Conservation (phyloP, 2,888 invertebrate species). For the Orthosia gothica region DNA sequence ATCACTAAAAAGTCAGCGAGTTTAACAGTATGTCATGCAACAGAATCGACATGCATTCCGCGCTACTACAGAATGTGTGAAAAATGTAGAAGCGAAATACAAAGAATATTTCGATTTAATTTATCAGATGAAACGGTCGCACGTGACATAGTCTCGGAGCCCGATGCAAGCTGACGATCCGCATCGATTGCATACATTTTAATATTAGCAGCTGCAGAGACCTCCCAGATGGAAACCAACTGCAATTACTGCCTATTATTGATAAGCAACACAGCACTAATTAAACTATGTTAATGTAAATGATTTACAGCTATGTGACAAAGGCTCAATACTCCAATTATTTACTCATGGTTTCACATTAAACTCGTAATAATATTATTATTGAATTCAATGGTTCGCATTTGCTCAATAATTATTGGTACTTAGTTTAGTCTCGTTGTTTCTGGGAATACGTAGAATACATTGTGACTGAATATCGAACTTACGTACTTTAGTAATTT, state of each 20-base stretch:
- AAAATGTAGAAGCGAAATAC: slow-evolving; percentile 67
- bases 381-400: slow-evolving; percentile 32
- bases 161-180: slow-evolving; percentile 78
- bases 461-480: neutral
- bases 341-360: slow-evolving; percentile 22
- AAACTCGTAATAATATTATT: slow-evolving; percentile 11
- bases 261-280: slow-evolving; percentile 78
- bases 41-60: slow-evolving; percentile 21
- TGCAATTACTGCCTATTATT: slow-evolving; percentile 80
- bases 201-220: slow-evolving; percentile 73
- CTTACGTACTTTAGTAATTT: neutral
- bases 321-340: slow-evolving; percentile 37
- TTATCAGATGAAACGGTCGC: slow-evolving; percentile 75
- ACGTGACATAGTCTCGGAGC: slow-evolving; percentile 75
- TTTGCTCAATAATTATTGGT: slow-evolving; percentile 1
- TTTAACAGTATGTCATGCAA: slow-evolving; percentile 28
- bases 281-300: slow-evolving; percentile 74
- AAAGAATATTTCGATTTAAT: slow-evolving; percentile 69
- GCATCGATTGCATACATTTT: slow-evolving; percentile 85
- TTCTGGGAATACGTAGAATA: neutral
- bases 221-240: slow-evolving; percentile 65
- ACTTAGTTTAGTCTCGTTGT: neutral
- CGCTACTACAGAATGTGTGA: slow-evolving; percentile 59
- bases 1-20: slow-evolving; percentile 36
- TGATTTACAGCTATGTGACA: slow-evolving; percentile 66